phyloP scores from a whole-genome alignment of 2,888 invertebrate species.

The Drosophila kuntzei region DNA sequence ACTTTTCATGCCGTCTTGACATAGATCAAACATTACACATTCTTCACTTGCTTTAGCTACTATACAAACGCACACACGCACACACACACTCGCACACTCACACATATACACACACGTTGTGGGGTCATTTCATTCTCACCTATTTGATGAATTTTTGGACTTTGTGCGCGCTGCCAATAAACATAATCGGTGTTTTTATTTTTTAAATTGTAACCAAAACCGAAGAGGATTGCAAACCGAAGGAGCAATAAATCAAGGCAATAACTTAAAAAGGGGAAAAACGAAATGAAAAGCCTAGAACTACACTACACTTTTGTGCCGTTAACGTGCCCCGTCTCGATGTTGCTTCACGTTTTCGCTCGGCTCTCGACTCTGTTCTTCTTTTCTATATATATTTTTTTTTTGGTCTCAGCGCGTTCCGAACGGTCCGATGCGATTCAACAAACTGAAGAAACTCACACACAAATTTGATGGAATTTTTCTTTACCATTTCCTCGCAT shows the following conservation, averaged over 20 bases:
- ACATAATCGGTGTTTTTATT: slow-evolving; percentile 48
- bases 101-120: slow-evolving; percentile 8
- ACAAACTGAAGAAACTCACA: slow-evolving; percentile 71
- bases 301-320: slow-evolving; percentile 72
- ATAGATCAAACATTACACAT: slow-evolving; percentile 44
- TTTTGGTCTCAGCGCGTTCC: slow-evolving; percentile 60
- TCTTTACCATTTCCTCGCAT: slow-evolving; percentile 19
- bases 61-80: slow-evolving; percentile 18
- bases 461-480: slow-evolving; percentile 57
- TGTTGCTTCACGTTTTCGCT: slow-evolving; percentile 49
- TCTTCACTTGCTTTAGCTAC: slow-evolving; percentile 29
- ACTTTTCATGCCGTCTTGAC: slow-evolving; percentile 39
- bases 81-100: slow-evolving; percentile 16
- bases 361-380: slow-evolving; percentile 22
- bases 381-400: slow-evolving; percentile 18
- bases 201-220: slow-evolving; percentile 6
- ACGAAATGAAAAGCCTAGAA: slow-evolving; percentile 48
- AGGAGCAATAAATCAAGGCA: slow-evolving; percentile 14
- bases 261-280: slow-evolving; percentile 11
- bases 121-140: slow-evolving; percentile 55
- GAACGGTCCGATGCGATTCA: slow-evolving; percentile 73
- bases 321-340: slow-evolving; percentile 61
- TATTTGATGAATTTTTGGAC: slow-evolving; percentile 59
- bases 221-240: slow-evolving; percentile 27
- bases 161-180: slow-evolving; percentile 69